Evolutionary conservation across 2,888 invertebrate species (phyloP).

Genomic region (Mechanitis mazaeus): DNA sequence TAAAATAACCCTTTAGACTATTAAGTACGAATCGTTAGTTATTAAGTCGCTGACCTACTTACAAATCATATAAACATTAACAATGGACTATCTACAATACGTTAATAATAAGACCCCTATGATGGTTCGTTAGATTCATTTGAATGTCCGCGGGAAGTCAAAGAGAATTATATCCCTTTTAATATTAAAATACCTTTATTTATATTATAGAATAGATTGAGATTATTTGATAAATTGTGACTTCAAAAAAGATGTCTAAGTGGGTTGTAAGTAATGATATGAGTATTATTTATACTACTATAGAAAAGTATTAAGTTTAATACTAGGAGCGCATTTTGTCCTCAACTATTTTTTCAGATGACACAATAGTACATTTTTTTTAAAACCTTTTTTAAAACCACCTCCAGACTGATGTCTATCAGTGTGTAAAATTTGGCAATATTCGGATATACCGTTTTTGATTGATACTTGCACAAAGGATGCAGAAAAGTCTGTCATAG

Average conservation of each 20-base stretch:
- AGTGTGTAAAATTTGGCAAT: too few relatives aligned
- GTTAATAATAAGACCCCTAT: constrained; percentile 5
- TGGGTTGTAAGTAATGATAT: too few relatives aligned
- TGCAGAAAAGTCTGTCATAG: too few relatives aligned
- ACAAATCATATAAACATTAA: constrained; percentile 2
- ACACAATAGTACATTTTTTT: too few relatives aligned
- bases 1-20: not conserved
- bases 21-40: constrained; percentile 1
- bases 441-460: too few relatives aligned
- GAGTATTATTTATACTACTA: too few relatives aligned
- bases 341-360: too few relatives aligned
- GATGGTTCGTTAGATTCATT: constrained; percentile 6
- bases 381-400: too few relatives aligned
- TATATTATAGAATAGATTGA: not conserved
- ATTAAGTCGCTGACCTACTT: not conserved
- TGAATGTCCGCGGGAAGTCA: constrained; percentile 7
- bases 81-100: not conserved
- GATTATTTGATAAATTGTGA: not conserved
- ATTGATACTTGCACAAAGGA: too few relatives aligned
- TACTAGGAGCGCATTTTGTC: too few relatives aligned
- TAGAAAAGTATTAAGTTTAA: not conserved
- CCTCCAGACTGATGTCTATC: too few relatives aligned
- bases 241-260: too few relatives aligned
- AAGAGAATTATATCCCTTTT: constrained; percentile 12
- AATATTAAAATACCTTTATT: constrained; percentile 7